Evolutionary conservation across 2,113 vertebrate genomes (phyloP).

Genomic region (Phyllopteryx taeniolatus): DNA sequence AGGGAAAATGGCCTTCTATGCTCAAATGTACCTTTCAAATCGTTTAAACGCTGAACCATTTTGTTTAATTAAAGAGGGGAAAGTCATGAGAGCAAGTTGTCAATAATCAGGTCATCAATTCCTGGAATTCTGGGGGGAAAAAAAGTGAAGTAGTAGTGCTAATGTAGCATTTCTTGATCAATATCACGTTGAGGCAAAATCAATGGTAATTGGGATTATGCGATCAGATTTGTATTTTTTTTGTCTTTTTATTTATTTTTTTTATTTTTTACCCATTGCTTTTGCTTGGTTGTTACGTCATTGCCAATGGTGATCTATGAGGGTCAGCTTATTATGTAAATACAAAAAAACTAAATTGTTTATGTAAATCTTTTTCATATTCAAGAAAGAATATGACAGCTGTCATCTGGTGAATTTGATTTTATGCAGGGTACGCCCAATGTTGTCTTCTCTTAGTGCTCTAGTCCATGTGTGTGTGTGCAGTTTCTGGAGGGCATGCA

Average conservation of each 20-base stretch:
- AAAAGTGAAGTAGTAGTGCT: not conserved
- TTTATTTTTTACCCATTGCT: no score
- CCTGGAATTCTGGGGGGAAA: not conserved
- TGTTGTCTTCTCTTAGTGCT: not conserved
- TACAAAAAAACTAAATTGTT: no score
- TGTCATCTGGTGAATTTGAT: not conserved
- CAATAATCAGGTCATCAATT: not conserved
- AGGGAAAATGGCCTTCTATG: not conserved
- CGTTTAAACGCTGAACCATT: not conserved
- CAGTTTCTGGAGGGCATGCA: constrained; percentile 92
- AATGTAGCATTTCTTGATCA: not conserved
- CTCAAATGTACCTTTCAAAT: not conserved
- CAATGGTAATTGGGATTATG: not conserved
- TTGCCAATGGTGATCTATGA: no score
- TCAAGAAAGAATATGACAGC: not conserved
- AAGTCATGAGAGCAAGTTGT: not conserved
- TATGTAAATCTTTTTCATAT: no score
- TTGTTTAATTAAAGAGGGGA: not conserved
- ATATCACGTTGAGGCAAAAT: not conserved
- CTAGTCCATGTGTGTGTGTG: constrained; percentile 4
- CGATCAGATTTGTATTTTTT: not conserved
- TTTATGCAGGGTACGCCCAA: not conserved
- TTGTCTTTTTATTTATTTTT: no score
- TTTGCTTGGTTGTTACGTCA: no score
- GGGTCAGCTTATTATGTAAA: no score